These are phyloP conservation scores for Choristoneura fumiferana DNA, from an alignment of 1,140 invertebrate genomes.

Conservation along the genomic window DNA sequence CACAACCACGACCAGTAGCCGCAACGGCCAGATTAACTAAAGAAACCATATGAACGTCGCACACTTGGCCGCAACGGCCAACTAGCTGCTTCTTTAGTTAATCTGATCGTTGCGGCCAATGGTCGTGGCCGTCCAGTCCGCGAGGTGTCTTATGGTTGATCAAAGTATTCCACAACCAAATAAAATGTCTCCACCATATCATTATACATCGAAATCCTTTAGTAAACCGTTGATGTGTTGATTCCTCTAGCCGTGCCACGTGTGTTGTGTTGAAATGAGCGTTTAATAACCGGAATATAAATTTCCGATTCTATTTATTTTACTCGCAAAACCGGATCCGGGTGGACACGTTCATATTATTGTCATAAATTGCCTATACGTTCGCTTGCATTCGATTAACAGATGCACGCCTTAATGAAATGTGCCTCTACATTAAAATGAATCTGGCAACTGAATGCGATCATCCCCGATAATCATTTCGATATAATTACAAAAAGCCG, in stretches of 20 bases:
- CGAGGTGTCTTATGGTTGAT: no score
- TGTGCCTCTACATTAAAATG: conserved; percentile 42
- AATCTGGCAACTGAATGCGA: background rate
- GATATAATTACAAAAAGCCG: conserved; percentile 15
- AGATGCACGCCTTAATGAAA: conserved; percentile 44
- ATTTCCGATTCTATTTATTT: conserved; percentile 52
- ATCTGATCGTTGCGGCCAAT: no score
- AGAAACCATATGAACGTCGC: no score
- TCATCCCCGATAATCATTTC: conserved; percentile 5
- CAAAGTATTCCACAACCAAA: no score
- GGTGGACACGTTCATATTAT: conserved; percentile 54
- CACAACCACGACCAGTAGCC: no score
- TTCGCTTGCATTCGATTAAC: conserved; percentile 52
- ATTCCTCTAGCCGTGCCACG: conserved; percentile 17
- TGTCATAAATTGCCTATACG: conserved; percentile 57
- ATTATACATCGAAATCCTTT: no score
- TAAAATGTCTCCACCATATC: no score
- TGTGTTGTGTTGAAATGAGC: conserved; percentile 37
- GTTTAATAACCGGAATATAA: conserved; percentile 41
- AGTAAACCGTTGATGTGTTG: background rate
- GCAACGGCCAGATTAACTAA: no score
- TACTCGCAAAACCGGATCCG: conserved; percentile 40
- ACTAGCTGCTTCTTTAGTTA: no score
- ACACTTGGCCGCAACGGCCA: no score
- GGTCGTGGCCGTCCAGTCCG: no score